These are phyloP conservation scores for Ophioninae sp. DNA, from an alignment of 2,888 invertebrate genomes.

Conservation along the genomic window DNA sequence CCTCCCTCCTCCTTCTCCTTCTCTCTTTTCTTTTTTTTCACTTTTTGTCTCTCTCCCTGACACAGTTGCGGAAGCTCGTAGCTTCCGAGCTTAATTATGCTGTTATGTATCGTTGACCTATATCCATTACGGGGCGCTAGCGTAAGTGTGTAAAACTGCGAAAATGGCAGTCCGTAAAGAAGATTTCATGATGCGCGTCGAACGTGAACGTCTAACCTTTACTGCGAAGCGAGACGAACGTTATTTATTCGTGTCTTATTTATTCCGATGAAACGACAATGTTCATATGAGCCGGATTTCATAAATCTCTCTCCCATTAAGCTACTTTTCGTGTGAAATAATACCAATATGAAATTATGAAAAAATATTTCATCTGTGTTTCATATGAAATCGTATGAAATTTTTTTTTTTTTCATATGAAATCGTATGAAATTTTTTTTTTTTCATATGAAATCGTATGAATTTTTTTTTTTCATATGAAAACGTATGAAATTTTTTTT, in stretches of 20 bases:
- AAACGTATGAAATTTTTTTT: too few relatives aligned
- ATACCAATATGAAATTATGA: too few relatives aligned
- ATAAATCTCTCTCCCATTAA: too few relatives aligned
- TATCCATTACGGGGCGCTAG: conserved; percentile 1
- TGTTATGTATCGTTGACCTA: conserved; percentile 32
- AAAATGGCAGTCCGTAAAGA: not conserved
- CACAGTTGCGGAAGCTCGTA: conserved; percentile 1
- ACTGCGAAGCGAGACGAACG: not conserved
- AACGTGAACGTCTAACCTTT: not conserved
- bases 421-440: too few relatives aligned
- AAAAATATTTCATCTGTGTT: too few relatives aligned
- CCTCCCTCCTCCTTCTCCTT: not conserved
- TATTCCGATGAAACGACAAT: not conserved
- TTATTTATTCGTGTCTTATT: not conserved
- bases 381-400: too few relatives aligned
- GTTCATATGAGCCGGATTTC: not conserved
- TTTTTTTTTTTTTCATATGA: too few relatives aligned
- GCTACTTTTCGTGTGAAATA: too few relatives aligned
- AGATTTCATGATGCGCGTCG: not conserved
- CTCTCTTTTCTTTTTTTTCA: not conserved
- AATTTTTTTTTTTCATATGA: too few relatives aligned
- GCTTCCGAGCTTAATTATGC: conserved; percentile 34
- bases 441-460: too few relatives aligned
- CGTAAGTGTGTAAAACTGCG: not conserved
- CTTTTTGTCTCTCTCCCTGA: not conserved